Evolutionary conservation across 2,797 vertebrate genomes (phyloP).

Genomic region (Enteromius unitaeniatus): DNA sequence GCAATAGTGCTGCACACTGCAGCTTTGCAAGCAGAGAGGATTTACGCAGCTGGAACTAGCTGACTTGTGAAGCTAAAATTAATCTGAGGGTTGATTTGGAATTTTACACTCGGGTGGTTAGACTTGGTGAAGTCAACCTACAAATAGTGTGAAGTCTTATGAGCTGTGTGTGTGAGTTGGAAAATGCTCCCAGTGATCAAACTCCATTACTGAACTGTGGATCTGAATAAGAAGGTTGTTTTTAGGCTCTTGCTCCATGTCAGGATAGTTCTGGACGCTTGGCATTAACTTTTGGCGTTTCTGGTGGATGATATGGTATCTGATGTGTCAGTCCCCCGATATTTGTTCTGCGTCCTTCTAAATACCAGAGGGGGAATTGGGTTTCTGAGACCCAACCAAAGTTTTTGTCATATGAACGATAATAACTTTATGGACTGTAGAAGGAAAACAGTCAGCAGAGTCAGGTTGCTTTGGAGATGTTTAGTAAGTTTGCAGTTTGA

Average conservation of each 20-base stretch:
- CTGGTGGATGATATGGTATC: slow-evolving; percentile 5
- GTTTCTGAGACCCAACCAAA: slow-evolving; percentile 47
- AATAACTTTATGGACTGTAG: slow-evolving; percentile 30
- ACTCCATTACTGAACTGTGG: not conserved
- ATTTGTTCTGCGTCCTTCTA: slow-evolving; percentile 25
- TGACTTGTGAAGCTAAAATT: slow-evolving; percentile 83
- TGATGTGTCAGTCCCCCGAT: slow-evolving; percentile 21
- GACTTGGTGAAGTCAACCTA: slow-evolving; percentile 68
- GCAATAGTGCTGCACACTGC: slow-evolving; percentile 10
- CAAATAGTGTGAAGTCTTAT: slow-evolving; percentile 69
- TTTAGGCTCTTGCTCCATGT: slow-evolving; percentile 14
- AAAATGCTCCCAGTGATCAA: slow-evolving; percentile 15
- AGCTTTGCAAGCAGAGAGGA: slow-evolving; percentile 57
- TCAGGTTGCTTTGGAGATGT: slow-evolving; percentile 14
- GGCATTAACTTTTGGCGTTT: slow-evolving; percentile 4
- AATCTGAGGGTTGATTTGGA: slow-evolving; percentile 78
- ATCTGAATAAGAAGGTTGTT: slow-evolving; percentile 26
- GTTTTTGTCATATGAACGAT: slow-evolving; percentile 35
- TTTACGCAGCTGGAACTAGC: slow-evolving; percentile 70
- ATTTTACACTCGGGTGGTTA: slow-evolving; percentile 77
- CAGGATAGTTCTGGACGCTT: slow-evolving; percentile 1
- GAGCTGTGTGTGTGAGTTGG: slow-evolving; percentile 50
- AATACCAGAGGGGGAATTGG: slow-evolving; percentile 42
- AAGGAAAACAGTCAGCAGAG: slow-evolving; percentile 3
- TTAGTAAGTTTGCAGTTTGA: not conserved